Evolutionary conservation across 37 sponge, comb jelly and placozoan species (phyloP).

Genomic region (Spongilla lacustris): DNA sequence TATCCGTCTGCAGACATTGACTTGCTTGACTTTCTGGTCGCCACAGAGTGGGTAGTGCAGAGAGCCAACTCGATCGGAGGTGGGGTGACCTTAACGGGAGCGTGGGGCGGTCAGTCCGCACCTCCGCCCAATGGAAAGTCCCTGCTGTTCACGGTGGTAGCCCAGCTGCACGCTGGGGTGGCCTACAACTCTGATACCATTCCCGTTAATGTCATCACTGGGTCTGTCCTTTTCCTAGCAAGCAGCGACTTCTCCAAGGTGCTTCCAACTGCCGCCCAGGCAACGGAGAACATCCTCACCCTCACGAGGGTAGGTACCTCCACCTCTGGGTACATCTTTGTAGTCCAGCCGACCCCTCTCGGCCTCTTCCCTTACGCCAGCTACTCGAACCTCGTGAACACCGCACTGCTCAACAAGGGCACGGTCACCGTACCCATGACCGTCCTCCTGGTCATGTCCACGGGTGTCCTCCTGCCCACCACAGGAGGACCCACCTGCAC

Average conservation of each 20-base stretch:
- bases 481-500: conserved; percentile 14
- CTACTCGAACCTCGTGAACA: conserved; percentile 61
- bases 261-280: neutral
- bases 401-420: conserved; percentile 54
- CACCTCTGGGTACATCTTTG: conserved; percentile 29
- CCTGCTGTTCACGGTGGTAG: conserved; percentile 21
- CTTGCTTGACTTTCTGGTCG: neutral
- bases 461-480: neutral
- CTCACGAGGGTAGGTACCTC: conserved; percentile 28
- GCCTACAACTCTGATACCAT: conserved; percentile 4
- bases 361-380: conserved; percentile 44
- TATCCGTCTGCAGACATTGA: neutral
- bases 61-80: neutral
- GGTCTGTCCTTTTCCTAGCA: conserved; percentile 13
- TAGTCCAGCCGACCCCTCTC: conserved; percentile 23
- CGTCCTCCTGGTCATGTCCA: conserved; percentile 3
- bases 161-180: neutral
- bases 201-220: neutral
- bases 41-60: conserved; percentile 16
- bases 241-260: conserved; percentile 20
- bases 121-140: conserved; percentile 14
- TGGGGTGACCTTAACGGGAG: conserved; percentile 30
- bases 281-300: neutral
- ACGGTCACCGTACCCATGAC: conserved; percentile 22
- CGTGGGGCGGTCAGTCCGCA: conserved; percentile 13